Evolutionary conservation across 2,888 invertebrate genomes (phyloP).

Genomic region (Dysmachus trigonus): DNA sequence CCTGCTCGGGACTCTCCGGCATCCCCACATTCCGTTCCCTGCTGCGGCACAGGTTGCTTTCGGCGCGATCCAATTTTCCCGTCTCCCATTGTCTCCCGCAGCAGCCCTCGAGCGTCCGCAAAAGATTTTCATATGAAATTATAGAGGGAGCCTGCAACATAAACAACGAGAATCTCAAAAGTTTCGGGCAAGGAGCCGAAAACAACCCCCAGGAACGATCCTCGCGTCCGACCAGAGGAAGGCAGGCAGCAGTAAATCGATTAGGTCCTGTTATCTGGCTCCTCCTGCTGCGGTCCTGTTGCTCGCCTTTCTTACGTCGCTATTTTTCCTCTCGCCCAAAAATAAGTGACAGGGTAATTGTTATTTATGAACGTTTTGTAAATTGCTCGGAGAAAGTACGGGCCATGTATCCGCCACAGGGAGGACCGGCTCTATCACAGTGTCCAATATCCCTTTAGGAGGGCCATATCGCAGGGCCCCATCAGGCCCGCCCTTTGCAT

Average conservation of each 20-base stretch:
- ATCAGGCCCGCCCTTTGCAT: background rate
- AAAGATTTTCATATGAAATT: constrained; percentile 44
- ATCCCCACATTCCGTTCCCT: background rate
- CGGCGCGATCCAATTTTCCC: constrained; percentile 24
- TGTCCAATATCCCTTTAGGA: background rate
- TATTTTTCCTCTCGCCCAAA: background rate
- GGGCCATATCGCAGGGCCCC: background rate
- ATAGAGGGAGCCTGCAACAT: constrained; percentile 29
- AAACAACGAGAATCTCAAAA: constrained; percentile 23
- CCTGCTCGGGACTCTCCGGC: background rate
- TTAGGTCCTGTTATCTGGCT: constrained; percentile 43
- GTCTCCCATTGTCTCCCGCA: background rate
- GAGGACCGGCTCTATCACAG: background rate
- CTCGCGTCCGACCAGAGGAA: background rate
- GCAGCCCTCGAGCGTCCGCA: constrained; percentile 2
- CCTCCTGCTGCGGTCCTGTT: constrained; percentile 13
- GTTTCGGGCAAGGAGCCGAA: background rate
- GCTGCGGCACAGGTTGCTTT: background rate
- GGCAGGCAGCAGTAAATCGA: constrained; percentile 34
- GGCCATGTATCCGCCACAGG: background rate
- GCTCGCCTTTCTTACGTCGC: background rate
- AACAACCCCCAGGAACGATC: background rate
- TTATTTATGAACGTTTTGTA: constrained; percentile 39
- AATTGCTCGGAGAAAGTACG: constrained; percentile 33
- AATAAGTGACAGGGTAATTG: constrained; percentile 43